Percentiles rank a stretch among this genome's conserved stretches.
Conservation (phyloP, 2,888 invertebrate species). For the Archips crataeganus region DNA sequence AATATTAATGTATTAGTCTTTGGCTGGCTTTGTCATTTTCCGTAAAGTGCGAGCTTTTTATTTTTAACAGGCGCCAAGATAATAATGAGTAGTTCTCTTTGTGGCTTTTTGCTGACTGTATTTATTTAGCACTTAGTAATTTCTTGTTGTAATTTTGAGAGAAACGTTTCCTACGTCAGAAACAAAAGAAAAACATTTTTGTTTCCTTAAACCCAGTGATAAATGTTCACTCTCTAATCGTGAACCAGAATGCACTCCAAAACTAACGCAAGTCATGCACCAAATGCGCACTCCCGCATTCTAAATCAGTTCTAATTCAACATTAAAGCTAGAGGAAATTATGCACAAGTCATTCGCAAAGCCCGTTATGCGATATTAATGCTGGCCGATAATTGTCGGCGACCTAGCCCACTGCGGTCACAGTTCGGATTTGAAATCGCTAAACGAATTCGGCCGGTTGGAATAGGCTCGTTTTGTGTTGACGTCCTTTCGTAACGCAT, state of each 20-base stretch:
- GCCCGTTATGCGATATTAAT: conserved; percentile 38
- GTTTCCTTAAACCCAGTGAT: no score
- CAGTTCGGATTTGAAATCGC: background rate
- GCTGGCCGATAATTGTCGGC: conserved; percentile 13
- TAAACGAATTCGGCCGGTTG: conserved; percentile 10
- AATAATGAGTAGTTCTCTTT: background rate
- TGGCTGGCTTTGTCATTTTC: conserved; percentile 11
- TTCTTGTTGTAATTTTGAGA: no score
- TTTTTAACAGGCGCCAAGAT: background rate
- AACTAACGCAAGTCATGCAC: conserved; percentile 29
- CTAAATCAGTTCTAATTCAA: conserved; percentile 34
- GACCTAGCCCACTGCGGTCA: conserved; percentile 9
- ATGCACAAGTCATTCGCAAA: conserved; percentile 36
- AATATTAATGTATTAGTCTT: conserved; percentile 22
- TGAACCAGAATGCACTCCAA: background rate
- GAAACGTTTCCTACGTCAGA: no score
- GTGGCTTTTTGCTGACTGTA: no score
- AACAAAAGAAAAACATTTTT: no score
- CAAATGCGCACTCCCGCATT: conserved; percentile 33
- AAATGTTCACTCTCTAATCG: background rate
- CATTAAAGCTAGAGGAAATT: conserved; percentile 30
- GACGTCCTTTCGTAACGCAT: background rate
- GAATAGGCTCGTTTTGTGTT: conserved; percentile 4
- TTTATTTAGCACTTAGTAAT: no score
- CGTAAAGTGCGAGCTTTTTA: background rate